These are phyloP conservation scores for Troides oblongomaculatus DNA, from an alignment of 2,888 invertebrate species.

Conservation along the genomic window DNA sequence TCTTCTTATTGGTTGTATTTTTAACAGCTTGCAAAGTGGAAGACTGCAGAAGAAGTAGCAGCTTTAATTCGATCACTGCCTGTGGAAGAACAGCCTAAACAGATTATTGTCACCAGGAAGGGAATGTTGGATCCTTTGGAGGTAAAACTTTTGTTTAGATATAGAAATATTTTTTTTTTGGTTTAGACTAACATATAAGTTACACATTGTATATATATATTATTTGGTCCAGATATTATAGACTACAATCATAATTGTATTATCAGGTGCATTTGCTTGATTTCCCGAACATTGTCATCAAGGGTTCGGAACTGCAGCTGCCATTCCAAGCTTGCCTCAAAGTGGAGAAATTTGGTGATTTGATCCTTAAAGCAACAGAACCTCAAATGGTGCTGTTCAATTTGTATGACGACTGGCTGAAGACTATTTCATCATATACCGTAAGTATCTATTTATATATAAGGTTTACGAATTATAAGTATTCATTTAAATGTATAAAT, in stretches of 20 bases:
- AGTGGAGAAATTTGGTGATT: constrained; percentile 99
- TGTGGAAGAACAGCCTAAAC: constrained; percentile 99
- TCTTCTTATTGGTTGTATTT: neutral
- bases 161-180: neutral
- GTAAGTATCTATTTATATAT: constrained; percentile 58
- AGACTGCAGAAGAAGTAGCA: constrained; percentile 99
- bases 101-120: constrained; percentile 99
- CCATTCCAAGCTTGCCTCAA: constrained; percentile 99
- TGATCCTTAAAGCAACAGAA: constrained; percentile 99
- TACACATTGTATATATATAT: no score
- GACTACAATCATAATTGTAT: neutral
- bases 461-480: no score
- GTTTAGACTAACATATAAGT: no score
- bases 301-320: constrained; percentile 98
- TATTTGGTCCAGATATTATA: no score
- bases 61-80: constrained; percentile 98
- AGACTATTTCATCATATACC: constrained; percentile 99
- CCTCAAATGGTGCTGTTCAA: constrained; percentile 99
- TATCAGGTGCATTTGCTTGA: constrained; percentile 96
- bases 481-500: neutral
- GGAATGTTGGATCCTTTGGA: constrained; percentile 99
- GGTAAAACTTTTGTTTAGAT: constrained; percentile 46
- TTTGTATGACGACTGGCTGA: constrained; percentile 99
- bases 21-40: constrained; percentile 96
- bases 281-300: constrained; percentile 99